Percentiles rank a stretch among this genome's conserved stretches.
Evolutionary conservation across 2,113 vertebrate genomes (phyloP).

Genomic region (Crotalus horridus): DNA sequence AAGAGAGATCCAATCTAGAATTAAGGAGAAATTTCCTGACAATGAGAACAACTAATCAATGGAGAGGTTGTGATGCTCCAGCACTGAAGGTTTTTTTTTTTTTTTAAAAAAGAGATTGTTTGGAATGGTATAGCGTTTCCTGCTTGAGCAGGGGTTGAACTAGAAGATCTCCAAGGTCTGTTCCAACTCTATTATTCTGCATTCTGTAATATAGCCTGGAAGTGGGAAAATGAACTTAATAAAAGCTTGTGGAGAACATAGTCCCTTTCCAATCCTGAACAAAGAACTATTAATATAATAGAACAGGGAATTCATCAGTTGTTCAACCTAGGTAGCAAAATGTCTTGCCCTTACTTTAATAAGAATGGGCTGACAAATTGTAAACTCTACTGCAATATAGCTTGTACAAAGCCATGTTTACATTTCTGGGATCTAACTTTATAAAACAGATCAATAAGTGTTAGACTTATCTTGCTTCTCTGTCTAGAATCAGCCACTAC

Average conservation of each 20-base stretch:
- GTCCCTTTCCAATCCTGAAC: not conserved
- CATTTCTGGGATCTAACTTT: slow-evolving; percentile 19
- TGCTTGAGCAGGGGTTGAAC: not conserved
- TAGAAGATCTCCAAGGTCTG: not conserved
- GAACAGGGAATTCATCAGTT: not conserved
- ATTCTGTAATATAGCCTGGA: not conserved
- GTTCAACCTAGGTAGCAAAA: not conserved
- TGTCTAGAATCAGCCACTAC: slow-evolving; percentile 1
- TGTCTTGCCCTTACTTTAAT: not conserved
- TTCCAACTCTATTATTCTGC: not conserved
- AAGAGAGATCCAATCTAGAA: no score
- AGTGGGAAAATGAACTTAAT: not conserved
- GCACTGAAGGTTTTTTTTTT: no score
- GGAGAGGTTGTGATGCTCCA: no score
- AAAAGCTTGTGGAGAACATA: not conserved
- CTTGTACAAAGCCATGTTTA: not conserved
- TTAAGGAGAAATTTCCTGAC: no score
- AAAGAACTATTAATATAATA: not conserved
- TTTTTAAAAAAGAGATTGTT: no score
- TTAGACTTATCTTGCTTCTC: not conserved
- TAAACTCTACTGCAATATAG: not conserved
- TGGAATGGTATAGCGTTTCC: not conserved
- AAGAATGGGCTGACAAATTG: not conserved
- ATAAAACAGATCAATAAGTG: slow-evolving; percentile 15
- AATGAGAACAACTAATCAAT: no score